Percentiles rank a stretch among this genome's conserved stretches.
Conservation (phyloP, 2,113 vertebrate species). For the Macrotus californicus region DNA sequence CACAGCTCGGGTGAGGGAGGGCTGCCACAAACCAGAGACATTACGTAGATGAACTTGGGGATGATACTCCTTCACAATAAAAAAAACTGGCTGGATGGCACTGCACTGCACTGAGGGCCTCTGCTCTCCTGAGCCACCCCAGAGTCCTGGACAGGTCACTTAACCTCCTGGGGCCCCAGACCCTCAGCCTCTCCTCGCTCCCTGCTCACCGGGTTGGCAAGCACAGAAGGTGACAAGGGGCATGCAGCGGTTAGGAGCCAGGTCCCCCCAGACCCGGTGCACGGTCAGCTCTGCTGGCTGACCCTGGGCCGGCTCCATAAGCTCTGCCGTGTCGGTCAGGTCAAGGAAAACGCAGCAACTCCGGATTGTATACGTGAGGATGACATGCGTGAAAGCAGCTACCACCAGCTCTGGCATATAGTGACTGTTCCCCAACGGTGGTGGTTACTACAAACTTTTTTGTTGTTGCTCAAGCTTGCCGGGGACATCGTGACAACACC, state of each 20-base stretch:
- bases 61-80: background rate
- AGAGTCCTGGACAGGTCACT: background rate
- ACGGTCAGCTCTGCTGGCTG: background rate
- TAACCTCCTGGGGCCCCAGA: too few species aligned
- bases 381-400: rapidly evolving
- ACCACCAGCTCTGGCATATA: rapidly evolving
- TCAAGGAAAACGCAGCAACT: background rate
- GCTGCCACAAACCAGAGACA: background rate
- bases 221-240: rapidly evolving
- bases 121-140: background rate
- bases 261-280: background rate
- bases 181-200: background rate
- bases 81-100: background rate
- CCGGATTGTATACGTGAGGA: background rate
- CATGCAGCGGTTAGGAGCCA: rapidly evolving
- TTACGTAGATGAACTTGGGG: background rate
- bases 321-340: background rate
- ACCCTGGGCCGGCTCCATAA: too few species aligned
- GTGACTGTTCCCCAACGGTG: too few species aligned
- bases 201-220: background rate
- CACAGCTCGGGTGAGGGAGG: background rate
- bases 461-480: background rate
- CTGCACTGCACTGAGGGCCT: background rate
- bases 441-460: rapidly evolving
- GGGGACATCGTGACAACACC: background rate